Percentiles rank a stretch among this genome's conserved stretches.
Evolutionary conservation across 2,113 vertebrate species (phyloP).

Genomic region (Chloropsis cyanopogon): DNA sequence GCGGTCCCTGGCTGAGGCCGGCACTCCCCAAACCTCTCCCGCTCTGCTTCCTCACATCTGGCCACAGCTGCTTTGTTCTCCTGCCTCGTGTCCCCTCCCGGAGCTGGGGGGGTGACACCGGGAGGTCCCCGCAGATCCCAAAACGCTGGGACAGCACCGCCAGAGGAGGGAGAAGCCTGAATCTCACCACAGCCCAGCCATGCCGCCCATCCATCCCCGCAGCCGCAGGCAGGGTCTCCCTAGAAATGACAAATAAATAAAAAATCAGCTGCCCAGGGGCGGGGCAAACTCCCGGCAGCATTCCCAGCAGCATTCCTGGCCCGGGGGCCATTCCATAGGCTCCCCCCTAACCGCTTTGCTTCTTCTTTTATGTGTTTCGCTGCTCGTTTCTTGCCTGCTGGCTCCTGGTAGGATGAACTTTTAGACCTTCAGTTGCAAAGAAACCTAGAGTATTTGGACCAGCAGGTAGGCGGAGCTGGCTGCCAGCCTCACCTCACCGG

Average conservation of each 20-base stretch:
- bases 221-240: not conserved
- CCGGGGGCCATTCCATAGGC: constrained; percentile 29
- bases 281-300: not conserved
- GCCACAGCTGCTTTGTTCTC: constrained; percentile 8
- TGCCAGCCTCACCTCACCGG: constrained; percentile 15
- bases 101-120: not conserved
- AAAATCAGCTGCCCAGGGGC: not conserved
- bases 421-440: constrained; percentile 98
- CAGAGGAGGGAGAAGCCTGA: not conserved
- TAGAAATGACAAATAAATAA: not conserved
- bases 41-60: not conserved
- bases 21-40: not conserved
- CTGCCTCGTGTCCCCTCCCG: not conserved
- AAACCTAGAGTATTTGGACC: constrained; percentile 98
- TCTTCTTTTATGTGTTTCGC: constrained; percentile 72
- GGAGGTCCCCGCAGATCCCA: not conserved
- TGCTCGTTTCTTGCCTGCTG: constrained; percentile 77
- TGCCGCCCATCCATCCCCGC: constrained; percentile 23
- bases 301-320: not conserved
- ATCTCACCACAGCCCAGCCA: not conserved
- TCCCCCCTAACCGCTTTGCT: constrained; percentile 79
- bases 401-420: constrained; percentile 91
- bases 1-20: not conserved
- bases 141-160: fast-evolving
- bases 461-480: constrained; percentile 90